Conservation (phyloP, 2,888 invertebrate genomes). For the Campaea margaritaria region DNA sequence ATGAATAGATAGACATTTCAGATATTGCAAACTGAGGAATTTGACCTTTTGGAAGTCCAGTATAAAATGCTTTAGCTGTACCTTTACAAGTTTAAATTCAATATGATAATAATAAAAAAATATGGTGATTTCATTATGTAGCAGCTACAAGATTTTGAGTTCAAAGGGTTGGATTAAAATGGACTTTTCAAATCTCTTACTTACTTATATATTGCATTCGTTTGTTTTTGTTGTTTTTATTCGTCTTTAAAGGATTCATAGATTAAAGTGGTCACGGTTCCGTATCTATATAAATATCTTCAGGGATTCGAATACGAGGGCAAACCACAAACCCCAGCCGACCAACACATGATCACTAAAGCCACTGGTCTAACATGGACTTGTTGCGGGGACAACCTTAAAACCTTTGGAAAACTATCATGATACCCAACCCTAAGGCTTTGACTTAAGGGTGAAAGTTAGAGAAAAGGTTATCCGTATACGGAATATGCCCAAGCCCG, state of each 20-base stretch:
- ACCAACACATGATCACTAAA: slow-evolving; percentile 38
- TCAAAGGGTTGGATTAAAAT: too few species aligned
- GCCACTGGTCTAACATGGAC: slow-evolving; percentile 31
- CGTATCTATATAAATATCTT: slow-evolving; percentile 20
- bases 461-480: not conserved
- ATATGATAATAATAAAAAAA: too few species aligned
- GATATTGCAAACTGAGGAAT: not conserved
- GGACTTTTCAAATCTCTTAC: too few species aligned
- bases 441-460: slow-evolving; percentile 17
- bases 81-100: too few species aligned
- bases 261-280: slow-evolving; percentile 5
- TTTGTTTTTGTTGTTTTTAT: too few species aligned
- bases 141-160: too few species aligned
- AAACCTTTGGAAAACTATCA: not conserved
- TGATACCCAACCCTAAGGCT: slow-evolving; percentile 8
- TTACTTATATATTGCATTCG: too few species aligned
- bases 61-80: too few species aligned
- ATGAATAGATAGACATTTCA: not conserved
- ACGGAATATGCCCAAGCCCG: slow-evolving; percentile 30
- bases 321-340: slow-evolving; percentile 14
- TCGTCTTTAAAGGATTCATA: slow-evolving; percentile 1
- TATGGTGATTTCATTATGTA: too few species aligned
- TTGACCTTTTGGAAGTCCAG: not conserved
- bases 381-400: slow-evolving; percentile 33
- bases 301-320: slow-evolving; percentile 26